Evolutionary conservation across 2,797 vertebrate species (phyloP).

Genomic region (Echeneis naucrates): DNA sequence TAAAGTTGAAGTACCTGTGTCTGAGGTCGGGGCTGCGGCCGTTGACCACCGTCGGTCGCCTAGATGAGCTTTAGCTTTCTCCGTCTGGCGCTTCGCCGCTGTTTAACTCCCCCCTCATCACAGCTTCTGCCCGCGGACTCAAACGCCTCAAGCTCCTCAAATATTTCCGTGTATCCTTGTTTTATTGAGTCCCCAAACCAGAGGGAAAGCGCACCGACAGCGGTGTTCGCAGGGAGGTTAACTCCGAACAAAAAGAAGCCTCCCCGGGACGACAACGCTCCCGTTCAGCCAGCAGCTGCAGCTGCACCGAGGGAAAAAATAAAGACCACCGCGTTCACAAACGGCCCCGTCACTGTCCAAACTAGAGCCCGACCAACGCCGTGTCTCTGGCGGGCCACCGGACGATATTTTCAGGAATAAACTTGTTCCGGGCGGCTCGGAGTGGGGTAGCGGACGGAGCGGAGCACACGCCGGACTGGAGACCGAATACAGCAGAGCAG

Average conservation of each 20-base stretch:
- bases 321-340: neutral
- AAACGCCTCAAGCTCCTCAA: slow-evolving; percentile 30
- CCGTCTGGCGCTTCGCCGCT: slow-evolving; percentile 62
- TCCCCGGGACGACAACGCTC: slow-evolving; percentile 52
- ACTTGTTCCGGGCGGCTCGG: slow-evolving; percentile 29
- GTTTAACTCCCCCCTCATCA: slow-evolving; percentile 58
- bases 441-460: neutral
- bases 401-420: slow-evolving; percentile 35
- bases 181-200: neutral
- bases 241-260: slow-evolving; percentile 58
- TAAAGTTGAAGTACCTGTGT: slow-evolving; percentile 52
- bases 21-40: slow-evolving; percentile 18
- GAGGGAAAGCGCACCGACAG: slow-evolving; percentile 32
- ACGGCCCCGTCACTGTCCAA: neutral
- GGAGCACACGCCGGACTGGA: slow-evolving; percentile 32
- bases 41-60: slow-evolving; percentile 32
- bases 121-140: slow-evolving; percentile 38
- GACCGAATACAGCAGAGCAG: slow-evolving; percentile 15
- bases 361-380: neutral
- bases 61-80: slow-evolving; percentile 64
- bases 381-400: neutral
- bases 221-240: slow-evolving; percentile 33
- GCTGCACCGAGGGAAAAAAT: neutral
- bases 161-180: neutral
- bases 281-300: slow-evolving; percentile 23